Evolutionary conservation across 2,113 vertebrate species (phyloP).

Genomic region (Cyprinodon brontotheroides): DNA sequence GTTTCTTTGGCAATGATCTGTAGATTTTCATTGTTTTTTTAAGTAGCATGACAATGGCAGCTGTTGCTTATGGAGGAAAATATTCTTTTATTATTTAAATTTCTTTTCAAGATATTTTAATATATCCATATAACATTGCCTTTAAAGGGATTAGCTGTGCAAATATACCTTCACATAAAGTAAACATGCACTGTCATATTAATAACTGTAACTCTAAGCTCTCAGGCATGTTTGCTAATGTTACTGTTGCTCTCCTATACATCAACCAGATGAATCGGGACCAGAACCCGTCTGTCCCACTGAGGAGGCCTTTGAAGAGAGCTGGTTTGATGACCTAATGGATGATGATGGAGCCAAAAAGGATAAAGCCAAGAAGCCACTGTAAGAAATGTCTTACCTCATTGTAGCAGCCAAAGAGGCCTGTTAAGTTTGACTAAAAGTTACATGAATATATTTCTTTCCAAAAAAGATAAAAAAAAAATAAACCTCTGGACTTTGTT

Average conservation of each 20-base stretch:
- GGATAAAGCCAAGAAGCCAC: conserved; percentile 43
- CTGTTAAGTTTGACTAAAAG: background rate
- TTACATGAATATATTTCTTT: background rate
- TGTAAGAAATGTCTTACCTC: conserved; percentile 49
- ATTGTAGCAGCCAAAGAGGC: no score
- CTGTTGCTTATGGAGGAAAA: background rate
- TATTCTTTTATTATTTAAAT: no score
- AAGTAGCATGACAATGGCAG: background rate
- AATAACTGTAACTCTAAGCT: background rate
- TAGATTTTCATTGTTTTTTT: background rate
- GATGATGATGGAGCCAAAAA: conserved; percentile 30
- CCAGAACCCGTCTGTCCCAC: background rate
- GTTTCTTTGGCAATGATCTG: background rate
- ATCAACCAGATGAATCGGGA: conserved; percentile 8
- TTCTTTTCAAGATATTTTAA: no score
- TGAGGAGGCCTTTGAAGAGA: conserved; percentile 68
- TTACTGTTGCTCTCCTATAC: background rate
- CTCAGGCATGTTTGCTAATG: background rate
- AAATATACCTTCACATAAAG: background rate
- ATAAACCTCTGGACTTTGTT: no score
- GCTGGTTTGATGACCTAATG: conserved; percentile 79
- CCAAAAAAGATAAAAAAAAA: no score
- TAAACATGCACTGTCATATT: background rate
- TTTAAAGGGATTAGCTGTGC: background rate
- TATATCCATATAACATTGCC: no score